Base-by-base conservation (phyloP, 2,888 invertebrate species). In the Prosapia bicincta region DNA sequence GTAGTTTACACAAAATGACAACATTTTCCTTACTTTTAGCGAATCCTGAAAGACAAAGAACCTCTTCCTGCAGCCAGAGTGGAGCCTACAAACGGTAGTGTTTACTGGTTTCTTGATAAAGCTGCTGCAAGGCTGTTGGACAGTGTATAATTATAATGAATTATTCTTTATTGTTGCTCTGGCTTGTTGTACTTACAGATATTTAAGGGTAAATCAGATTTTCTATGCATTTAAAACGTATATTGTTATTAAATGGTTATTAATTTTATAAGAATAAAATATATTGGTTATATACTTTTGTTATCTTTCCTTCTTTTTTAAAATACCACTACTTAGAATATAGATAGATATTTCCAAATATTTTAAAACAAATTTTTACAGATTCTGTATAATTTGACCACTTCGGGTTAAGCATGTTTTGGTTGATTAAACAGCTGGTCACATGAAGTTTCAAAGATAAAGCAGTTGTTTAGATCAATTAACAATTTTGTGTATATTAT, bases 51-150 rank as follows among this genome's bases (percentile, higher is more conserved):
- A 79, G 91, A 93, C 77, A 89, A 90, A 75, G 94, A 95, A 82
- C 87, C 89, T 72, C 86, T 96, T 25, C 97, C 97, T 7, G 93
- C 95, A 0, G 89, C 89, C 0, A 85, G 90, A 83, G 94, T 97
- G 15, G 87, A 89, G 77, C 94, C 95, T 0, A 86, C 84, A 5
- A 84, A 87, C 77, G 95, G 95, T 20, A 86, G 89, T 71, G 85
- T 95, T 0, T 88, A 90, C 80, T 90, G 90, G 90, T 83, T 88
- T 23, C 70, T 82, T 25, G 82, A 82, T 75, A 78, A 79, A 76
- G 71, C 75, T 26, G 81, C 82, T n/a, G 80, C 81, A 1, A 76
- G 79, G 10, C 43, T 69, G 24, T 69, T 74, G n/a, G 26, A 69
- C 32, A 43, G 38, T 66, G 32, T 54, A n/a, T 54, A 54, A 6